Evolutionary conservation across 2,113 vertebrate genomes (phyloP), one percentile per base, ranked within the genome.

Genomic region (Anser cygnoides): DNA sequence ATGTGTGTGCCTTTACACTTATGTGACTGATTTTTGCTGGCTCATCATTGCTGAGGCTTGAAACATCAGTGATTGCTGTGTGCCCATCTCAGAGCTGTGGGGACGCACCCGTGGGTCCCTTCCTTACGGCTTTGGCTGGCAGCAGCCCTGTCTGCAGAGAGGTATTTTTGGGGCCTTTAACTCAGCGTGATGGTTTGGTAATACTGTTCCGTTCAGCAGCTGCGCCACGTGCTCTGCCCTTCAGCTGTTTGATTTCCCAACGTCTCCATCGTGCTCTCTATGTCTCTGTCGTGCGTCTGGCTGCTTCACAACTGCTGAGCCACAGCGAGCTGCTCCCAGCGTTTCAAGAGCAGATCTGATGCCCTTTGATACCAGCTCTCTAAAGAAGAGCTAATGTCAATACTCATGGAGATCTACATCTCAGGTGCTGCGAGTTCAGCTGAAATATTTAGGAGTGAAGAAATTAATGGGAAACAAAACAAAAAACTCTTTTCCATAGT

Each of bases 301-400:
- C 62, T 90, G 85, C 75, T 55, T 63, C 4, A 0, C 29, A 83
- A 41, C 44, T 3, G 31, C 85, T 86, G 29, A 66, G 13, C 61
- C 37, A 21, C 21, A 52, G n/a, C 1, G 5, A 62, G 92, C 50
- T 63, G 83, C 74, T 92, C 73, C 87, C 65, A 25, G 63, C 1
- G 6, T 62, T 68, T 72, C 62, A 75, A 19, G 75, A 37, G 80
- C 76, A 43, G 72, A 21, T 29, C 68, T 54, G 66, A n/a, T 92
- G 90, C 89, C 91, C 86, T 96, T 94, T 84, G 91, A 63, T 89
- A 77, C 25, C 41, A 35, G 76, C 68, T 92, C 79, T 90, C 71
- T 49, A 80, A 84, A 86, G 50, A 89, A 41, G 76, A 92, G 35
- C 83, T 94, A 2, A 2, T 58, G 79, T 93, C 90, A 93, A 0